Evolutionary conservation across 2,797 vertebrate genomes (phyloP).

Genomic region (Pipistrellus pygmaeus): DNA sequence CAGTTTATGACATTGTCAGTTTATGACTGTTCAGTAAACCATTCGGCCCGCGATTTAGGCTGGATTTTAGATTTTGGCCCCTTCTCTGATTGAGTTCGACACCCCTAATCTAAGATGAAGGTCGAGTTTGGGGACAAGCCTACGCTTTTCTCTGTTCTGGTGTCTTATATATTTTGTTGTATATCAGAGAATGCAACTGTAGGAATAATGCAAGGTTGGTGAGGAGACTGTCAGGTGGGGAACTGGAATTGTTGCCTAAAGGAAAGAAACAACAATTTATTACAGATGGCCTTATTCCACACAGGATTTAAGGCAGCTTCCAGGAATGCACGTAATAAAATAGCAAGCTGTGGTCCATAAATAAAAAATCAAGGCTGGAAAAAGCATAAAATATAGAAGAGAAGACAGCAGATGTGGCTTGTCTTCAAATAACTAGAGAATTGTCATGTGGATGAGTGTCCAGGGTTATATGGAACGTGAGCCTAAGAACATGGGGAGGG

Average conservation of each 20-base stretch:
- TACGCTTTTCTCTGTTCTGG: not conserved
- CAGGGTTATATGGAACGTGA: not conserved
- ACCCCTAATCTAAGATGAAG: not conserved
- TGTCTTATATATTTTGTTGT: not conserved
- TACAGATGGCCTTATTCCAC: not conserved
- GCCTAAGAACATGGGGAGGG: not conserved
- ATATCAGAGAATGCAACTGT: not conserved
- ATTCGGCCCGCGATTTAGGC: too few relatives aligned
- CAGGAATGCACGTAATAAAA: slow-evolving; percentile 50
- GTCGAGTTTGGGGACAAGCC: not conserved
- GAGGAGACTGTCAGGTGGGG: not conserved
- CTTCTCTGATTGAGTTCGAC: too few relatives aligned
- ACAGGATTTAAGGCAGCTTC: slow-evolving; percentile 51
- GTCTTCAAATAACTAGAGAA: slow-evolving; percentile 25
- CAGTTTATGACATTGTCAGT: too few relatives aligned
- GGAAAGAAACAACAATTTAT: slow-evolving; percentile 56
- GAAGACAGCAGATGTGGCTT: slow-evolving; percentile 45
- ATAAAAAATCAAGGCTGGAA: slow-evolving; percentile 65
- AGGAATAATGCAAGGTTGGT: not conserved
- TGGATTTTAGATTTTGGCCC: too few relatives aligned
- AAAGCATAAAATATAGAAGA: slow-evolving; percentile 59
- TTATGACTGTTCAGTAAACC: too few relatives aligned
- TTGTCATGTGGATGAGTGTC: not conserved
- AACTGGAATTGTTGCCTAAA: slow-evolving; percentile 39
- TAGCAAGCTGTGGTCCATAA: slow-evolving; percentile 43